Base-by-base conservation (phyloP, 37 sponge, comb jelly and placozoan genomes). In the Axinella damicornis region DNA sequence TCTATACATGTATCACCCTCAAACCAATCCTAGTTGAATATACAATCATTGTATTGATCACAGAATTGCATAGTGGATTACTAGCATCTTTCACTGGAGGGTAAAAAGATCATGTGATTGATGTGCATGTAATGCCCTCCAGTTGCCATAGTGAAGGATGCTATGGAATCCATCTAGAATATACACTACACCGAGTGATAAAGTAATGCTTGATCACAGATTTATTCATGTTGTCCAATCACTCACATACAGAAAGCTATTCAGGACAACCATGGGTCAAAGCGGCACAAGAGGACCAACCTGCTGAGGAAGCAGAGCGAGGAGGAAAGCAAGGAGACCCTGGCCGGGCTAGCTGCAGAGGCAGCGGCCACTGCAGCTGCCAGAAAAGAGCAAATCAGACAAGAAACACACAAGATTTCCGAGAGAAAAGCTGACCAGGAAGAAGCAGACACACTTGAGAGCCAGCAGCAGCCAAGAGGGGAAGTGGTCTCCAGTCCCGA, bases 341-440 rank as follows among this genome's bases (percentile, higher is more conserved):
- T 85, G 69, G 85, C 85, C 1, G 69, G 65, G 32, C 21, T 87
- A 14, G 88, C 88, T 65, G 30, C 55, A 9, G 83, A 88, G 62
- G 89, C 77, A 36, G 89, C 89, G 16, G 66, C 37, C 1, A 59
- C 53, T 30, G 82, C 82, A 24, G 60, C 71, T 14, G 56, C 69
- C 19, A 69, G 82, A 25, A 34, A 33, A 19, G 27, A 81, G 25
- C n/a, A 70, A 21, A 81, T 81, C 59, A 17, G 24, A 18, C 20
- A 69, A 27, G 69, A 54, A 31, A 28, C 56, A 13, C 56, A 40
- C 69, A 61, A 60, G 24, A 20, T 77, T 19, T 27, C 31, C 5
- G 65, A 24, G 59, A 53, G 57, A 20, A 28, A 24, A 5, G 71
- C 69, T 27, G 71, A 15, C 6, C 25, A 5, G 28, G 21, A 30